phyloP scores from a whole-genome alignment of 2,113 vertebrate genomes.

The Suncus etruscus region DNA sequence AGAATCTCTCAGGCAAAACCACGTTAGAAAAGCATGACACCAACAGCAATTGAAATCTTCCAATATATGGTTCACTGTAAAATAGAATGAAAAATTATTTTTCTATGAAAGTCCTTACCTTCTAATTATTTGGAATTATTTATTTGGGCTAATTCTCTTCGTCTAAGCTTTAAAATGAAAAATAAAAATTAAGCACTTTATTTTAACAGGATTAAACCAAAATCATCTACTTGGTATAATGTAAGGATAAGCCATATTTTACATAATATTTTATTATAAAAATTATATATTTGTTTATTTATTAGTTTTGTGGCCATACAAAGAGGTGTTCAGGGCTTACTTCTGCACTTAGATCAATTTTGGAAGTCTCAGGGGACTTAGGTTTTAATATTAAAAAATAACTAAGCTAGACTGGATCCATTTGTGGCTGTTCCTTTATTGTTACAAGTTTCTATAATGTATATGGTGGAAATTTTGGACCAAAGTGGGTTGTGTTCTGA shows the following conservation, averaged over 20 bases:
- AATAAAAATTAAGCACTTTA: neutral
- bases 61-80: slow-evolving; percentile 82
- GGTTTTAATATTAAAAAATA: neutral
- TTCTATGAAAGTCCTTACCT: slow-evolving; percentile 81
- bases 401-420: neutral
- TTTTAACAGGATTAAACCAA: slow-evolving; percentile 62
- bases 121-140: slow-evolving; percentile 79
- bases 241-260: neutral
- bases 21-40: slow-evolving; percentile 75
- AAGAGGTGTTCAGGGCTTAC: too few species aligned
- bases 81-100: slow-evolving; percentile 82
- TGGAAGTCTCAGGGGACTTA: too few species aligned
- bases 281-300: too few species aligned
- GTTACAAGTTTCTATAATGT: neutral
- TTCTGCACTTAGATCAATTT: too few species aligned
- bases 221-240: neutral
- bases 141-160: slow-evolving; percentile 72
- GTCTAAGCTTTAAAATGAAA: slow-evolving; percentile 17
- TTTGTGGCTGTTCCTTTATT: slow-evolving; percentile 22
- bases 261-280: too few species aligned
- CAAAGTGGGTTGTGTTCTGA: neutral
- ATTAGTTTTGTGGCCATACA: too few species aligned
- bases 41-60: slow-evolving; percentile 74
- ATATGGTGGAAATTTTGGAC: neutral
- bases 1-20: slow-evolving; percentile 77